Percentiles rank a stretch among this genome's conserved stretches.
These are phyloP conservation scores for Dilophus febrilis DNA, from an alignment of 2,888 invertebrate genomes.

Conservation along the genomic window DNA sequence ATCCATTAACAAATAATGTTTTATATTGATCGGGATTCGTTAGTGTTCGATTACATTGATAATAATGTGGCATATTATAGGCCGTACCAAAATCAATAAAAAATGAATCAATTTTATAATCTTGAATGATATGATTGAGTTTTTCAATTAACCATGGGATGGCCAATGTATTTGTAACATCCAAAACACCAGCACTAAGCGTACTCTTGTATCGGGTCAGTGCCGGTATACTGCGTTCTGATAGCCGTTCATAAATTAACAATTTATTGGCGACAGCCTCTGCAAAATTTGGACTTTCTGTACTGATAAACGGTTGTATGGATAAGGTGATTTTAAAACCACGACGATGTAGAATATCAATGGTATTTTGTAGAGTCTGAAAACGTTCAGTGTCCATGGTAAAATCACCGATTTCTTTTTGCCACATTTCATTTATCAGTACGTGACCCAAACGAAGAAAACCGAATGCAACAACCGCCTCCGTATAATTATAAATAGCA, in stretches of 20 bases:
- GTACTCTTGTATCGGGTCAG: constrained; percentile 66
- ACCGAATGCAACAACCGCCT: constrained; percentile 61
- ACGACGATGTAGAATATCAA: constrained; percentile 62
- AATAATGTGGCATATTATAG: constrained; percentile 73
- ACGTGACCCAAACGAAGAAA: constrained; percentile 66
- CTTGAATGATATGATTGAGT: constrained; percentile 48
- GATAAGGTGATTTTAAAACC: constrained; percentile 78
- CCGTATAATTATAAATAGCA: constrained; percentile 65
- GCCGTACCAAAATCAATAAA: constrained; percentile 69
- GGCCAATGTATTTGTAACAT: constrained; percentile 69
- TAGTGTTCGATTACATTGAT: constrained; percentile 54
- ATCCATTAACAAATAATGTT: constrained; percentile 46
- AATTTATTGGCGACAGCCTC: constrained; percentile 58
- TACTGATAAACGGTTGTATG: constrained; percentile 80
- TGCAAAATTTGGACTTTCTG: constrained; percentile 67
- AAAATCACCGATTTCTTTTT: constrained; percentile 70
- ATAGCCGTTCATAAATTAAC: constrained; percentile 63
- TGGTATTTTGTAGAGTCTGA: constrained; percentile 56
- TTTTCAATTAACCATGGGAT: constrained; percentile 63
- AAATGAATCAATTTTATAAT: constrained; percentile 70
- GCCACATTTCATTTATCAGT: constrained; percentile 67
- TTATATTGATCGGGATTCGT: constrained; percentile 73
- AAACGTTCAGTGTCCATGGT: constrained; percentile 63
- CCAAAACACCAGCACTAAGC: constrained; percentile 67
- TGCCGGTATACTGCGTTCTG: constrained; percentile 64